Base-by-base conservation (phyloP, 1,140 invertebrate genomes). In the Nasonia longicornis region DNA sequence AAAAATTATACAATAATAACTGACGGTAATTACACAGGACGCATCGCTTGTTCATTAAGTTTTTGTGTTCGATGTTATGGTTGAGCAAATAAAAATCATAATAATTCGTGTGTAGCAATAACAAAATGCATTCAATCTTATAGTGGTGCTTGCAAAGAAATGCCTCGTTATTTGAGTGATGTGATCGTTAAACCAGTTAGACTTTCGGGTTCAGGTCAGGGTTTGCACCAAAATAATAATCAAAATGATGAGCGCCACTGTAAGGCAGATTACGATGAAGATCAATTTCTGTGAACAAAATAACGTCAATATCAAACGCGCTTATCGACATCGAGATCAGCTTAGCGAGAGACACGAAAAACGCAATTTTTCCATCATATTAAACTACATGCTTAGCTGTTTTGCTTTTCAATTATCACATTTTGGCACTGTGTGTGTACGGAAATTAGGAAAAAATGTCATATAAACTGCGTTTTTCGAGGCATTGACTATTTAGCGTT, bases 271-370 rank as follows among this genome's bases (percentile, higher is more conserved):
- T 91, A 95, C 92, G 92, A 95, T 95, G 92, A 95, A 93, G 92
- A 96, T 94, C 93, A 95, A 94, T 96, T 96, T 96, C 95, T 96
- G 95, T 89, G 93, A 95, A 93, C 92, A 94, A 90, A 94, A 94
- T 87, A 93, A 91, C 69, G 77, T 85, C 77, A 86, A 52, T 42
- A 77, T 87, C 66, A 87, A 84, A 74, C 58, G 38, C 80, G 64
- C 76, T 75, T 71, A 45, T 81, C 70, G 74, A 31, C 45, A 69
- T 74, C 3, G 48, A 66, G 48, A 52, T 26, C 64, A 76, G 69
- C 35, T 74, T 22, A 35, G 52, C 69, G 4, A 35, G n/a, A 45
- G 76, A 48, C 69, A 52, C 77, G 67, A 83, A 72, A 80, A 82
- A 70, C 75, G 83, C 75, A 79, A 84, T 75, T 80, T 77, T 38